Conservation (phyloP, 2,113 vertebrate genomes). For the Sisor rabdophorus region DNA sequence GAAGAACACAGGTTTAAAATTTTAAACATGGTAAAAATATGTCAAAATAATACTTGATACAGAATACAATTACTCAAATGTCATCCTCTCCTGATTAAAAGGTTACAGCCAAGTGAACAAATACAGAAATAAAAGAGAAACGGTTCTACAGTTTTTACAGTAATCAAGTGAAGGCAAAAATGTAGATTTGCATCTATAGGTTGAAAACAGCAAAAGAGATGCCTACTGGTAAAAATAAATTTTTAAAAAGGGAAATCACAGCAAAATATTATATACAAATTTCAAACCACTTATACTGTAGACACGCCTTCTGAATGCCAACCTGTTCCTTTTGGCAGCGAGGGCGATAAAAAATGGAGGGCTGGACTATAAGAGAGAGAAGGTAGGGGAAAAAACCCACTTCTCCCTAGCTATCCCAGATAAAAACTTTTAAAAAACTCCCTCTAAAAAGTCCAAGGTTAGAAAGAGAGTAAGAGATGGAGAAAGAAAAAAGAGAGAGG, state of each 20-base stretch:
- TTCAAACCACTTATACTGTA: not conserved
- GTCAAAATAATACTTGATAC: not conserved
- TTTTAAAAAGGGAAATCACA: too few species aligned
- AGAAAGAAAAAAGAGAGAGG: slow-evolving; percentile 10
- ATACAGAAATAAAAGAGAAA: not conserved
- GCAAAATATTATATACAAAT: too few species aligned
- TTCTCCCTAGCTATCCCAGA: slow-evolving; percentile 34
- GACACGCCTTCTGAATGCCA: slow-evolving; percentile 26
- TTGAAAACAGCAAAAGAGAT: not conserved
- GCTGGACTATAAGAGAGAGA: slow-evolving; percentile 42
- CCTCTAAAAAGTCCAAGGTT: slow-evolving; percentile 32
- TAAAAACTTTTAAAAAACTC: slow-evolving; percentile 50
- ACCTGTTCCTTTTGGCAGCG: slow-evolving; percentile 7
- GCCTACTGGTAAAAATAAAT: not conserved
- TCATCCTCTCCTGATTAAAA: not conserved
- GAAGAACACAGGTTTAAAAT: not conserved
- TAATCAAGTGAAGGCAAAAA: not conserved
- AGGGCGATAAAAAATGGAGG: slow-evolving; percentile 36
- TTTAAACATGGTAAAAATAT: not conserved
- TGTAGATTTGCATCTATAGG: not conserved
- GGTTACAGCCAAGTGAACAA: not conserved
- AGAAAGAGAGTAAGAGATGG: slow-evolving; percentile 7
- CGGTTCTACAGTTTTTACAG: too few species aligned
- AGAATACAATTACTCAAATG: not conserved
- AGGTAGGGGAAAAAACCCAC: slow-evolving; percentile 58